phyloP scores from a whole-genome alignment of 2,113 vertebrate genomes.

The Coturnix japonica region DNA sequence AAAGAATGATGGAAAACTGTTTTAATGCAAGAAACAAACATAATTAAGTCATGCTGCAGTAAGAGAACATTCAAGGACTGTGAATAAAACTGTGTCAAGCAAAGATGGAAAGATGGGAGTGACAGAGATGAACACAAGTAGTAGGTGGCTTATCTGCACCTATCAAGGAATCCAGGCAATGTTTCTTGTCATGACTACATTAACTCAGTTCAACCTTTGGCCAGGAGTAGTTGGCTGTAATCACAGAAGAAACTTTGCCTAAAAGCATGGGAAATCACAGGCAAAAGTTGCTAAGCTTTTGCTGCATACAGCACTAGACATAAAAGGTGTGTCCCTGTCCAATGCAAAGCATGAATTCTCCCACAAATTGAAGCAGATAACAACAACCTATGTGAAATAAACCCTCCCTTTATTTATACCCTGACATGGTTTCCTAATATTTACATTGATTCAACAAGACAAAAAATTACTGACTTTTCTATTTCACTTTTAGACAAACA shows the following conservation, averaged over 20 bases:
- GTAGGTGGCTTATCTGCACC: neutral
- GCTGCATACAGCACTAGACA: neutral
- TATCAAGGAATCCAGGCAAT: neutral
- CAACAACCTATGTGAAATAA: slow-evolving; percentile 7
- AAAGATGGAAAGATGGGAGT: slow-evolving; percentile 2
- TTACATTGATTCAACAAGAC: slow-evolving; percentile 38
- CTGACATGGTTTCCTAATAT: neutral
- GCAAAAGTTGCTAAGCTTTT: slow-evolving; percentile 11
- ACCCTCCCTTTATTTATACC: slow-evolving; percentile 50
- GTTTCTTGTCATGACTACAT: neutral
- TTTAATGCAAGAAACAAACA: neutral
- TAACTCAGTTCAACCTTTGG: slow-evolving; percentile 20
- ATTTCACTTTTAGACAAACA: slow-evolving; percentile 8
- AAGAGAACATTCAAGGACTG: neutral
- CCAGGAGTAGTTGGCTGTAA: neutral
- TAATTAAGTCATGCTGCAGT: neutral
- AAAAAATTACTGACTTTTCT: slow-evolving; percentile 56
- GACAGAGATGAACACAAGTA: neutral
- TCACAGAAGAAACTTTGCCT: slow-evolving; percentile 37
- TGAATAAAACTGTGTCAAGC: neutral
- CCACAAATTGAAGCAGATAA: slow-evolving; percentile 18
- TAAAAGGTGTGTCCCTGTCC: neutral
- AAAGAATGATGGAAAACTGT: slow-evolving; percentile 17
- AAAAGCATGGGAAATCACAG: neutral
- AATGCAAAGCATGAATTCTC: neutral